Evolutionary conservation across 2,888 invertebrate species (phyloP).

Genomic region (Elgonia sp.): DNA sequence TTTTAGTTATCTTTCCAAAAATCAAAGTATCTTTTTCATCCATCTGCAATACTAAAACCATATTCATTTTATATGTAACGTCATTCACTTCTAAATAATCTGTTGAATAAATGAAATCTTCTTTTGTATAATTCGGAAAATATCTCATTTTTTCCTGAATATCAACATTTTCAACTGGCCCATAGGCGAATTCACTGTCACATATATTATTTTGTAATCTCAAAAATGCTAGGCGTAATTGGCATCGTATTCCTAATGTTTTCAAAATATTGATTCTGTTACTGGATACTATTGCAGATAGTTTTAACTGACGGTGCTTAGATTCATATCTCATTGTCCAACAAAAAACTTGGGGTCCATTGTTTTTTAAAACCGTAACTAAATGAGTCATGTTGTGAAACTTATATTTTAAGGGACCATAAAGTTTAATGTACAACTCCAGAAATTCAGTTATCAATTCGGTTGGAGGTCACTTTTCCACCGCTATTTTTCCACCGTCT

Average conservation of each 20-base stretch:
- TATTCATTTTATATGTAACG: slow-evolving; percentile 40
- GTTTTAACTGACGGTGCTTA: slow-evolving; percentile 53
- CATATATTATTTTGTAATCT: slow-evolving; percentile 7
- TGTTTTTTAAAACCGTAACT: slow-evolving; percentile 44
- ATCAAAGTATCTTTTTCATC: slow-evolving; percentile 41
- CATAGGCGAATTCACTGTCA: slow-evolving; percentile 16
- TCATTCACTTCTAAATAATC: slow-evolving; percentile 5
- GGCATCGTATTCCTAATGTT: slow-evolving; percentile 26
- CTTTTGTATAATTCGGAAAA: slow-evolving; percentile 12
- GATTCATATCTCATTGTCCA: slow-evolving; percentile 63
- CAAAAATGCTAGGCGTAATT: slow-evolving; percentile 25
- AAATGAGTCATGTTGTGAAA: slow-evolving; percentile 52
- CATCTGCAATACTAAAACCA: slow-evolving; percentile 43
- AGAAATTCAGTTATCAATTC: slow-evolving; percentile 54
- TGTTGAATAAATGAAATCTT: slow-evolving; percentile 3
- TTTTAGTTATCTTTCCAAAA: slow-evolving; percentile 39
- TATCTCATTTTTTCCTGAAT: slow-evolving; percentile 9
- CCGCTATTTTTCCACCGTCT: no score
- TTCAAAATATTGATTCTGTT: slow-evolving; percentile 50
- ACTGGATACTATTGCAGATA: slow-evolving; percentile 49
- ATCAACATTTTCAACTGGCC: slow-evolving; percentile 1
- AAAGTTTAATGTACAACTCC: slow-evolving; percentile 34
- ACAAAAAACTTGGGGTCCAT: slow-evolving; percentile 42
- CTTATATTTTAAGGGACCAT: slow-evolving; percentile 52
- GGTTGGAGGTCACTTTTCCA: no score